Percentiles rank a stretch among this genome's conserved stretches.
These are phyloP conservation scores for Drosophila ananassae DNA, from an alignment of 1,140 invertebrate species.

Conservation along the genomic window DNA sequence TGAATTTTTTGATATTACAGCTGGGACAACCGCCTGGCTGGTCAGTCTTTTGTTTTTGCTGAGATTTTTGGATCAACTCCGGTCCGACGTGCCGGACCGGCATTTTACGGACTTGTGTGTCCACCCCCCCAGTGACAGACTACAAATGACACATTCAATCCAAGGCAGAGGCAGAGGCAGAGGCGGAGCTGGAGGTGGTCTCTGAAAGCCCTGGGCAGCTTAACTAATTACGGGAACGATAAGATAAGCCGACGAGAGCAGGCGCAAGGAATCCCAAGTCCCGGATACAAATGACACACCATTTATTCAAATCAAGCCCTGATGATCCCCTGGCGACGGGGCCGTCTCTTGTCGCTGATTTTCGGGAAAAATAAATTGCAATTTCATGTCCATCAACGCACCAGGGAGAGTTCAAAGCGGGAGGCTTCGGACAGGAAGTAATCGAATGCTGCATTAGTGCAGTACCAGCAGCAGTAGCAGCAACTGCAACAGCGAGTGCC, in stretches of 20 bases:
- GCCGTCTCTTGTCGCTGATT: constrained; percentile 55
- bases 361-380: constrained; percentile 75
- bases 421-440: constrained; percentile 12
- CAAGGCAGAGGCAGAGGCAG: background rate
- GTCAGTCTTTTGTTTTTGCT: constrained; percentile 24
- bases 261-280: constrained; percentile 62
- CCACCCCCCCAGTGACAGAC: background rate
- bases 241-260: constrained; percentile 69
- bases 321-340: constrained; percentile 17
- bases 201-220: constrained; percentile 68
- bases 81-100: constrained; percentile 4
- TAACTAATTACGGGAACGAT: constrained; percentile 79
- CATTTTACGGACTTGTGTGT: constrained; percentile 23
- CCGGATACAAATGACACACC: constrained; percentile 79
- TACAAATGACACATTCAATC: constrained; percentile 66
- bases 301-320: constrained; percentile 80
- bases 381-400: constrained; percentile 78
- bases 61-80: constrained; percentile 34
- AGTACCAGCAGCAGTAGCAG: constrained; percentile 2
- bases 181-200: background rate
- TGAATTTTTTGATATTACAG: constrained; percentile 74
- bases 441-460: constrained; percentile 16
- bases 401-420: constrained; percentile 1
- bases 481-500: background rate
- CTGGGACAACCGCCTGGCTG: constrained; percentile 28